Evolutionary conservation across 2,113 vertebrate genomes (phyloP), one percentile per base, ranked within the genome.

Genomic region (Ranitomeya variabilis): DNA sequence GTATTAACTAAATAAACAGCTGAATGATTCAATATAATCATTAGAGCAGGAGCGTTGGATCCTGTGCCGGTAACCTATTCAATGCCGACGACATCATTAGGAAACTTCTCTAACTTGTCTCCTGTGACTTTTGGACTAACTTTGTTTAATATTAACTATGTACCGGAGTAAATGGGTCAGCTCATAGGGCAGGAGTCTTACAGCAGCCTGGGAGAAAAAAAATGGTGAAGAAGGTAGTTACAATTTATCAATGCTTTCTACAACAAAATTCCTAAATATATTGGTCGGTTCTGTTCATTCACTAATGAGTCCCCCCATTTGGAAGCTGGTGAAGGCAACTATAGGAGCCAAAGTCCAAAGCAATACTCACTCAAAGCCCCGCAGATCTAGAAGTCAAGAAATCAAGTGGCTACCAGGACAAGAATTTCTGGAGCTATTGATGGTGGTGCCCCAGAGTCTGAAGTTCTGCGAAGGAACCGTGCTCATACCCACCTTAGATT

Each of bases 21-120:
- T 86, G 85, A 86, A 86, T 66, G 73, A 64, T 86, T 66, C 74
- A 86, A 86, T 86, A 86, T 76, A 76, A 78, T 86, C 71, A 86
- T 79, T 79, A 66, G 57, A 86, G 84, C 52, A 18, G 71, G 2
- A 54, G 14, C 19, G 60, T 26, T 45, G 18, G 16, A 67, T 21
- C 67, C 67, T 19, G 8, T 12, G 9, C 54, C 18, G 64, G 67
- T 86, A 86, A 86, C 84, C 74, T 55, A 12, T 86, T 83, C 80
- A 14, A 18, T 81, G 55, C 52, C 37, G n/a, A n/a, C 16, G n/a
- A 66, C 62, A 52, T n/a, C 37, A 52, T 51, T 67, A 23, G 54
- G 52, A 54, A 69, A 83, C 62, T 54, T 37, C 18, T 80, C 14
- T 59, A 26, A 80, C n/a, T 73, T 1, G 18, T 23, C 78, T 80